Conservation (phyloP, 2,797 vertebrate species). For the Pseudochirops cupreus region DNA sequence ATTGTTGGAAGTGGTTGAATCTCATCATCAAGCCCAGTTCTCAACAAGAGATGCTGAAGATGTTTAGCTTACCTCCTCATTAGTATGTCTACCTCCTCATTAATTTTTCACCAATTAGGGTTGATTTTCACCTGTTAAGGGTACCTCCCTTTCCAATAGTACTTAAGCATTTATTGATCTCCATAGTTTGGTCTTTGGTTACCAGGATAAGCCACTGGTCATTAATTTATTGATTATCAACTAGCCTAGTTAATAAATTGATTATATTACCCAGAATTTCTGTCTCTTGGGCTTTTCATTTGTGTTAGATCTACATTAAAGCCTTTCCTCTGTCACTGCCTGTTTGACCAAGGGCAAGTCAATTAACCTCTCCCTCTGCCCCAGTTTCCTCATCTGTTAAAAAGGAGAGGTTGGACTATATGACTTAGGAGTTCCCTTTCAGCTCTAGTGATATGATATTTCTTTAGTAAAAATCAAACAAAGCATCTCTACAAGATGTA, state of each 20-base stretch:
- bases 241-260: too few species aligned
- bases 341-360: background rate
- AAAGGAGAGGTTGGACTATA: too few species aligned
- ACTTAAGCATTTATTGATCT: background rate
- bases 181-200: too few species aligned
- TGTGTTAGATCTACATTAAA: background rate
- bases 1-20: background rate
- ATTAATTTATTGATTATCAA: too few species aligned
- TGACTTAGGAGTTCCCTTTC: too few species aligned
- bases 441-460: too few species aligned
- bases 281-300: background rate
- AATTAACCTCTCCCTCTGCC: background rate
- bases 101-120: background rate
- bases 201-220: too few species aligned
- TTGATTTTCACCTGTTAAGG: background rate
- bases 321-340: background rate
- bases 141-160: background rate
- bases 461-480: too few species aligned
- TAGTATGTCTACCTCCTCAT: background rate
- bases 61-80: background rate
- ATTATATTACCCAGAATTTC: too few species aligned
- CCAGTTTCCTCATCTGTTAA: too few species aligned
- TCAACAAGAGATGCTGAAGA: background rate
- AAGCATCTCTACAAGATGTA: too few species aligned
- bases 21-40: background rate